Evolutionary conservation across 1,140 invertebrate genomes (phyloP), one percentile per base, ranked within the genome.

Genomic region (Brachionus paranguensis): DNA sequence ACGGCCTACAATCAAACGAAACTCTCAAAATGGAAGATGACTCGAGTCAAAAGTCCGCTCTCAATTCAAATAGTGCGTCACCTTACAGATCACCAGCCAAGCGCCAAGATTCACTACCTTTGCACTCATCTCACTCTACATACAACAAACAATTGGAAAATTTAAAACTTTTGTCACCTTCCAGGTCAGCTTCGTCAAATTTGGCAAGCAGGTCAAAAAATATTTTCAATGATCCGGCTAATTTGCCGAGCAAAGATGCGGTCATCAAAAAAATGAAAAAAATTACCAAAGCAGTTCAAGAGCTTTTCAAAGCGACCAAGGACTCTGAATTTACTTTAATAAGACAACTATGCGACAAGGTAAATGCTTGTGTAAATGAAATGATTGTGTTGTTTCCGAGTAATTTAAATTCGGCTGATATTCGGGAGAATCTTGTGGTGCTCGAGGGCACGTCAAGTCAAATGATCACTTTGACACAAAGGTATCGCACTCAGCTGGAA

Each of bases 211-310:
- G n/a, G 17, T 37, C 37, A 20, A 68, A 41, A 10, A 68, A 68
- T 68, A 14, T 68, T 33, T 68, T 68, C 27, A 72, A 72, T 43
- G 68, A 72, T 43, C 17, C 68, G 37, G 65, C 65, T 7, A 43
- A 72, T 60, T 37, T 81, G 24, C 78, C 78, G 3, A 45, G 50
- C 41, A 81, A 81, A 81, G 78, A 81, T 43, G 20, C 43, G n/a
- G 64, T 81, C 7, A 68, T 81, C 4, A 81, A 81, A 81, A 81
- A 81, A 47, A 81, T 81, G 78, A 81, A 81, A 81, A 81, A 81
- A 60, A 81, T 81, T 27, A 81, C 78, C 24, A 81, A 81, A 81
- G 24, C 78, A 24, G 78, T 81, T 10, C 78, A 81, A 81, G 78
- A 81, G n/a, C 43, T 81, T 27, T 81, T 81, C 78, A 81, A 81